Conservation (phyloP, 2,797 vertebrate species). For the Sebastes variabilis region DNA sequence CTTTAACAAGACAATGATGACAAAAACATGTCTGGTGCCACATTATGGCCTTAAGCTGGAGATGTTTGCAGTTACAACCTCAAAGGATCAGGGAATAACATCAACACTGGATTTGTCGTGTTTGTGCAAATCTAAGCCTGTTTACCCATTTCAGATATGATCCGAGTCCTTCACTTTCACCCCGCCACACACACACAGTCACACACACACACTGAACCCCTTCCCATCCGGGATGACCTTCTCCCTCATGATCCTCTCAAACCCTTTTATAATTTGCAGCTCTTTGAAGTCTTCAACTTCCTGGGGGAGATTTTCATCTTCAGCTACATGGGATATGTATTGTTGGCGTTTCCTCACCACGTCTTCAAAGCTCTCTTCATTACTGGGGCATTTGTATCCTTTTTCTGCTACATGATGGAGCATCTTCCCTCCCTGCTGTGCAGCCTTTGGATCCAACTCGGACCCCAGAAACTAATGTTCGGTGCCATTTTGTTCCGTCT, state of each 20-base stretch:
- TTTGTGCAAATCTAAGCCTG: conserved; percentile 61
- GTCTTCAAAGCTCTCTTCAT: conserved; percentile 88
- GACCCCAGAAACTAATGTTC: neutral
- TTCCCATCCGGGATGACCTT: conserved; percentile 48
- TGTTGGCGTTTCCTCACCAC: conserved; percentile 88
- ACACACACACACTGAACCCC: neutral
- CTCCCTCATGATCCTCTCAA: conserved; percentile 55
- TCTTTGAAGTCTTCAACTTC: conserved; percentile 92
- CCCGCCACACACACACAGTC: neutral
- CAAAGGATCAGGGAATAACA: conserved; percentile 38
- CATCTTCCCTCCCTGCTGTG: conserved; percentile 30
- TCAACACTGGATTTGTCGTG: conserved; percentile 42
- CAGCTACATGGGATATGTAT: conserved; percentile 88
- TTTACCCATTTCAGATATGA: conserved; percentile 54
- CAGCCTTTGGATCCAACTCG: conserved; percentile 21
- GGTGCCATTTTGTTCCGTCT: neutral
- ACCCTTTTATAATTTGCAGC: conserved; percentile 81
- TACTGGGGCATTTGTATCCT: conserved; percentile 89
- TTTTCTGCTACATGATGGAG: conserved; percentile 69
- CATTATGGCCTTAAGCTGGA: conserved; percentile 27
- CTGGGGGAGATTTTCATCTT: conserved; percentile 92
- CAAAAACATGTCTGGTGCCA: conserved; percentile 7
- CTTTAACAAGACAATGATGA: neutral
- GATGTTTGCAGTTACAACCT: conserved; percentile 43
- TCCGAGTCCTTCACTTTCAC: conserved; percentile 36